A percentile compares a stretch with the other conserved stretches of the same genome.
These are phyloP conservation scores for Tiliqua scincoides DNA, from an alignment of 2,113 vertebrate species.

Conservation along the genomic window DNA sequence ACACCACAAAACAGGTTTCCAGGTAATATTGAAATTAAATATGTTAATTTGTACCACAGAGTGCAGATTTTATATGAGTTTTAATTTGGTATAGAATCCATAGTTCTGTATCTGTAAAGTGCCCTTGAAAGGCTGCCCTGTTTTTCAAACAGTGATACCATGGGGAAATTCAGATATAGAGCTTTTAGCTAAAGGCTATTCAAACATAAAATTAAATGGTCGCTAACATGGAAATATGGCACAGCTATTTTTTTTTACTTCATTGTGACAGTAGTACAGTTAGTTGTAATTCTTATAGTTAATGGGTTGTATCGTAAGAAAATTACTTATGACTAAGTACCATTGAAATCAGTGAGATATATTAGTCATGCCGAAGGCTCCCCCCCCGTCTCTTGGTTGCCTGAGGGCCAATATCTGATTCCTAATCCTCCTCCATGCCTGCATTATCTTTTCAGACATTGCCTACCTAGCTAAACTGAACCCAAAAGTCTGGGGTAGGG, in stretches of 20 bases:
- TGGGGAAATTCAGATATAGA: constrained; percentile 76
- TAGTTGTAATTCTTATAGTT: constrained; percentile 51
- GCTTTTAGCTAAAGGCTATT: constrained; percentile 79
- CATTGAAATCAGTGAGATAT: no score
- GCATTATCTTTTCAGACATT: no score
- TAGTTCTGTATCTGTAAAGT: constrained; percentile 78
- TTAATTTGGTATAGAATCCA: constrained; percentile 85
- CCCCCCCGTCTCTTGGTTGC: no score
- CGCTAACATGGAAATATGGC: constrained; percentile 58
- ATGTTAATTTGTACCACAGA: constrained; percentile 84
- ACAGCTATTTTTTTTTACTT: constrained; percentile 57
- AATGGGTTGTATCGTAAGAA: no score
- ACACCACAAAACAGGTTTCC: constrained; percentile 73
- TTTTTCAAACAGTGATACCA: constrained; percentile 76
- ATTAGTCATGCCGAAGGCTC: no score
- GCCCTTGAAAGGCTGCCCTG: constrained; percentile 78
- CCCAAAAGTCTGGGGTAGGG: no score
- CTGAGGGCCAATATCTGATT: no score
- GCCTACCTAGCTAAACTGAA: no score
- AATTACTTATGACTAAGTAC: no score
- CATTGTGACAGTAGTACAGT: constrained; percentile 53
- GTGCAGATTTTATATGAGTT: constrained; percentile 81
- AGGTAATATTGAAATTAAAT: constrained; percentile 88
- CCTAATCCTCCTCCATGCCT: no score
- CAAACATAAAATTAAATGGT: constrained; percentile 77